Evolutionary conservation across 2,113 vertebrate species (phyloP).

Genomic region (Sander vitreus): DNA sequence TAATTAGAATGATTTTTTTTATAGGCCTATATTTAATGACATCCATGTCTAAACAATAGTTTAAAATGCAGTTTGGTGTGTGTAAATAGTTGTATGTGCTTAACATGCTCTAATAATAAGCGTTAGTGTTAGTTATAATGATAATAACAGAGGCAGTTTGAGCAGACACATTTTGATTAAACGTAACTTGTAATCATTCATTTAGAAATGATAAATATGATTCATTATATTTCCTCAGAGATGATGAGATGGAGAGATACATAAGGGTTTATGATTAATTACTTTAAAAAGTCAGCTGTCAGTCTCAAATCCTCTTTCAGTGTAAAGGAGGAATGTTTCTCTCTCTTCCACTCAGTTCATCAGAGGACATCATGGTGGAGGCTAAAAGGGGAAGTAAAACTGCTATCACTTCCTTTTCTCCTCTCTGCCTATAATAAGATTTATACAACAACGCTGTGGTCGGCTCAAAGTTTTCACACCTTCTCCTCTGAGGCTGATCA

Average conservation of each 20-base stretch:
- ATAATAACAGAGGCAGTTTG: background rate
- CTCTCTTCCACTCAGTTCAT: constrained; percentile 13
- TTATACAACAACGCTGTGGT: background rate
- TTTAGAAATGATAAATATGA: background rate
- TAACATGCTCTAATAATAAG: background rate
- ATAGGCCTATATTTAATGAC: background rate
- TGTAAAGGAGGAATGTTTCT: background rate
- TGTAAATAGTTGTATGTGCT: background rate
- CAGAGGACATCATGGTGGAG: background rate
- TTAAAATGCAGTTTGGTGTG: background rate
- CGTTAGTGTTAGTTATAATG: too few relatives aligned
- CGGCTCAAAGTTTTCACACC: background rate
- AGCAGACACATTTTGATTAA: background rate
- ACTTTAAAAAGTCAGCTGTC: background rate
- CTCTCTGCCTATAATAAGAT: background rate
- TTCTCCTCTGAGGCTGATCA: background rate
- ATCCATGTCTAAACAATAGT: background rate
- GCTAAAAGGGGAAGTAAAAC: constrained; percentile 11
- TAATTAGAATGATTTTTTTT: background rate
- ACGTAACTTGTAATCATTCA: background rate
- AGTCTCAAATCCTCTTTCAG: constrained; percentile 31
- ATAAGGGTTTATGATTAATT: too few relatives aligned
- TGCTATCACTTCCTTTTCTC: constrained; percentile 21
- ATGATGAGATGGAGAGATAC: background rate
- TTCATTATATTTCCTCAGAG: background rate